Evolutionary conservation across 2,113 vertebrate species (phyloP).

Genomic region (Oryzias melastigma): DNA sequence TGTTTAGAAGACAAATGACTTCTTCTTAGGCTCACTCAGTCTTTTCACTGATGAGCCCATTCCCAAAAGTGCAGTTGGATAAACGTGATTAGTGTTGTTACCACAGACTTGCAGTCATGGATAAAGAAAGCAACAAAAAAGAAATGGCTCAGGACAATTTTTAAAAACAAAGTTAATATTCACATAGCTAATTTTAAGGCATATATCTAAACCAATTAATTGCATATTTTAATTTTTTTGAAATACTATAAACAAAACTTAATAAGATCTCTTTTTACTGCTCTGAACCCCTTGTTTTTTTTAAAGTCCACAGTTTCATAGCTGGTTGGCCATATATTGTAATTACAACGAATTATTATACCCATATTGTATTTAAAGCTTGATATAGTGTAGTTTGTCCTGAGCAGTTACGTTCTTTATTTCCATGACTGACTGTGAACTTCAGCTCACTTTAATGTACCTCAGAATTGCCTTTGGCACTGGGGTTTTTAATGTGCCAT

Average conservation of each 20-base stretch:
- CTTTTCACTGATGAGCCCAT: too few species aligned
- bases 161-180: too few species aligned
- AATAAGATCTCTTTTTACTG: neutral
- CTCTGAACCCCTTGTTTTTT: neutral
- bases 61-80: too few species aligned
- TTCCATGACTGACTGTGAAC: slow-evolving; percentile 1
- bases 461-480: neutral
- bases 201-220: too few species aligned
- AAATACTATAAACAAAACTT: neutral
- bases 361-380: neutral
- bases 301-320: neutral
- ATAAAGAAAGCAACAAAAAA: too few species aligned
- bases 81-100: too few species aligned
- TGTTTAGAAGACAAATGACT: too few species aligned
- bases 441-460: neutral
- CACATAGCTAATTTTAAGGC: too few species aligned
- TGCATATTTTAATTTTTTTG: neutral
- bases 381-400: neutral
- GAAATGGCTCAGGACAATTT: too few species aligned
- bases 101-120: too few species aligned
- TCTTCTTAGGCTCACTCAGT: too few species aligned
- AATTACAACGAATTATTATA: neutral
- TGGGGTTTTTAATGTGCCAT: slow-evolving; percentile 16
- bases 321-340: slow-evolving; percentile 15
- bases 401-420: neutral